These are phyloP conservation scores for Monochamus saltuarius DNA, from an alignment of 1,140 invertebrate genomes.

Conservation along the genomic window DNA sequence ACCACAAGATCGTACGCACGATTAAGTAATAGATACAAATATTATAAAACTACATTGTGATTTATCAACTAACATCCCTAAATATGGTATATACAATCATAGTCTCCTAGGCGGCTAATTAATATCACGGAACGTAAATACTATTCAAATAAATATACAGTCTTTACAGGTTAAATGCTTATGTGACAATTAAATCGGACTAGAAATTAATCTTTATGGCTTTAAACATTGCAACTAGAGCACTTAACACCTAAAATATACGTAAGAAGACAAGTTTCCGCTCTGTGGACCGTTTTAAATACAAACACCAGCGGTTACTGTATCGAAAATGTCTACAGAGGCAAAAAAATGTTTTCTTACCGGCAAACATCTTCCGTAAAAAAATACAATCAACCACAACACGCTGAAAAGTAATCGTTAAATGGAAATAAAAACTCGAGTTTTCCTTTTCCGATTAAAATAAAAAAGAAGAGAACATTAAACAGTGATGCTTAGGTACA, in stretches of 20 bases:
- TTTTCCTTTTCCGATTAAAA: neutral
- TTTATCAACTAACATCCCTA: conserved; percentile 13
- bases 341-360: too few species aligned
- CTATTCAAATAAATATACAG: conserved; percentile 29
- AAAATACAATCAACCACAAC: conserved; percentile 8
- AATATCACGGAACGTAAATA: conserved; percentile 21
- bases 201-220: conserved; percentile 29
- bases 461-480: neutral
- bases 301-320: too few species aligned
- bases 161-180: conserved; percentile 29
- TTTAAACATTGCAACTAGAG: conserved; percentile 14
- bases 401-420: neutral
- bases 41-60: conserved; percentile 28
- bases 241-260: too few species aligned
- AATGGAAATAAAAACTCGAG: neutral
- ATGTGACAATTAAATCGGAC: conserved; percentile 22
- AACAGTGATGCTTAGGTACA: neutral
- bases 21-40: conserved; percentile 22
- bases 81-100: conserved; percentile 17
- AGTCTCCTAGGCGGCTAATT: conserved; percentile 3
- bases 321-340: too few species aligned
- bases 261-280: too few species aligned
- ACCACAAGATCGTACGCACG: neutral
- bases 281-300: too few species aligned
- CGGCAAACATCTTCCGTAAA: too few species aligned